These are phyloP conservation scores for Drosophila nr. perissopoda DNA, from an alignment of 2,888 invertebrate species.

Conservation along the genomic window DNA sequence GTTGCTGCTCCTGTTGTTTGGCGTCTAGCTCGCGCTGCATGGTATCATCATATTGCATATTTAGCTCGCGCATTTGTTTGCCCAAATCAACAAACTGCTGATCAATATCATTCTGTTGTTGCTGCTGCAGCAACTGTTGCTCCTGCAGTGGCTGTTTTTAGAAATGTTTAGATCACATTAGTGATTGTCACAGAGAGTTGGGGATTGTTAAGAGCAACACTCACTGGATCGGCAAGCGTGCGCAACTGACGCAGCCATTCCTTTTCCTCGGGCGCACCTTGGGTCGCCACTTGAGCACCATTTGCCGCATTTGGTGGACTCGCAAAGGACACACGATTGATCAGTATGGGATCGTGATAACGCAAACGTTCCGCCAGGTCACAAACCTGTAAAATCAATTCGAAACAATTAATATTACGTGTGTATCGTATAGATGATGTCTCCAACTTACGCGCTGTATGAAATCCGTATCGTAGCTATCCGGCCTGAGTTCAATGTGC, in stretches of 20 bases:
- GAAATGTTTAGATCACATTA: background rate
- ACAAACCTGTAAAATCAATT: slow-evolving; percentile 80
- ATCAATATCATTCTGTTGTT: slow-evolving; percentile 75
- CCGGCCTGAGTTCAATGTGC: slow-evolving; percentile 86
- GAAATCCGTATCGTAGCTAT: slow-evolving; percentile 60
- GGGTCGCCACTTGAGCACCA: slow-evolving; percentile 30
- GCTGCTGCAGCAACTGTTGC: slow-evolving; percentile 37
- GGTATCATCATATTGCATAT: slow-evolving; percentile 79
- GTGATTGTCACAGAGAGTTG: background rate
- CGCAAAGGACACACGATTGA: slow-evolving; percentile 70
- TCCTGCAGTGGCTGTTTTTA: slow-evolving; percentile 50
- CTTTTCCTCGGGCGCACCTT: slow-evolving; percentile 74
- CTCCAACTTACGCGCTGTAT: slow-evolving; percentile 54
- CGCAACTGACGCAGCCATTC: slow-evolving; percentile 84
- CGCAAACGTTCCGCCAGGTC: slow-evolving; percentile 88
- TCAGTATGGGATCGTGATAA: slow-evolving; percentile 88
- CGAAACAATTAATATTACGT: background rate
- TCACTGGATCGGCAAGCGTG: slow-evolving; percentile 67
- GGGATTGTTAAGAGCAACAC: background rate
- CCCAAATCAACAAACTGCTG: slow-evolving; percentile 84
- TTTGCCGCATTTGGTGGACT: slow-evolving; percentile 65
- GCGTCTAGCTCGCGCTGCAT: slow-evolving; percentile 51
- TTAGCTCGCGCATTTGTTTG: slow-evolving; percentile 83
- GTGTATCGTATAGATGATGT: background rate
- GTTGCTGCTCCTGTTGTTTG: slow-evolving; percentile 35